Evolutionary conservation across 2,797 vertebrate species (phyloP).

Genomic region (Brachyalestes nurse): DNA sequence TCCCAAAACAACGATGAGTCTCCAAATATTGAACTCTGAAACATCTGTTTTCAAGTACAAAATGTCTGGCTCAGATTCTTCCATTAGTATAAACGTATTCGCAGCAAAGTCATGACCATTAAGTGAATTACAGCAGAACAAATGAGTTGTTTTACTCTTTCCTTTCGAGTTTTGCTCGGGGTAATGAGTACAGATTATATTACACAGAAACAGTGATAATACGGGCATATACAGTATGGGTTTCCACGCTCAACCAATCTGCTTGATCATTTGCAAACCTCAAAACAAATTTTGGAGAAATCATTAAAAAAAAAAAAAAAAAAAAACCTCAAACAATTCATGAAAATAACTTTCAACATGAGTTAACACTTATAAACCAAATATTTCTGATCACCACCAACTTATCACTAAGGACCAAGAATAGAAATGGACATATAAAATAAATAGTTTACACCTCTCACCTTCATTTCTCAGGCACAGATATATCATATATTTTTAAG

Average conservation of each 20-base stretch:
- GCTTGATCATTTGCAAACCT: slow-evolving; percentile 25
- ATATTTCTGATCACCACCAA: not conserved
- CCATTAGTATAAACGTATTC: slow-evolving; percentile 17
- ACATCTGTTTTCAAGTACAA: slow-evolving; percentile 51
- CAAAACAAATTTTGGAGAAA: not conserved
- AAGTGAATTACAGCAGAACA: slow-evolving; percentile 45
- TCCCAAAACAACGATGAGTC: slow-evolving; percentile 16
- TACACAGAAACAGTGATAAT: slow-evolving; percentile 1
- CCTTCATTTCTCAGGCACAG: slow-evolving; percentile 23
- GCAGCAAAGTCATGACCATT: slow-evolving; percentile 29
- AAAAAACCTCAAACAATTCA: slow-evolving; percentile 1
- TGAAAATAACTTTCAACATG: slow-evolving; percentile 32
- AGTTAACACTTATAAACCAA: slow-evolving; percentile 20
- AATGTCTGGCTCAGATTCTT: slow-evolving; percentile 57
- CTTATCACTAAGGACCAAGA: slow-evolving; percentile 31
- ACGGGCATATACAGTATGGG: slow-evolving; percentile 41
- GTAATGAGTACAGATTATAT: slow-evolving; percentile 22
- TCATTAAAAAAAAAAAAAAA: not conserved
- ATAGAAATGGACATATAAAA: slow-evolving; percentile 36
- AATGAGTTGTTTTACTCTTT: slow-evolving; percentile 14
- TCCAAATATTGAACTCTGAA: slow-evolving; percentile 17
- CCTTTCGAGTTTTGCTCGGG: slow-evolving; percentile 16
- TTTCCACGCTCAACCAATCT: slow-evolving; percentile 46
- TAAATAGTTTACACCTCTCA: slow-evolving; percentile 46
- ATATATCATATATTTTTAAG: slow-evolving; percentile 12